Percentiles rank a stretch among this genome's conserved stretches.
These are phyloP conservation scores for Atlantisia rogersi DNA, from an alignment of 2,113 vertebrate genomes.

Conservation along the genomic window DNA sequence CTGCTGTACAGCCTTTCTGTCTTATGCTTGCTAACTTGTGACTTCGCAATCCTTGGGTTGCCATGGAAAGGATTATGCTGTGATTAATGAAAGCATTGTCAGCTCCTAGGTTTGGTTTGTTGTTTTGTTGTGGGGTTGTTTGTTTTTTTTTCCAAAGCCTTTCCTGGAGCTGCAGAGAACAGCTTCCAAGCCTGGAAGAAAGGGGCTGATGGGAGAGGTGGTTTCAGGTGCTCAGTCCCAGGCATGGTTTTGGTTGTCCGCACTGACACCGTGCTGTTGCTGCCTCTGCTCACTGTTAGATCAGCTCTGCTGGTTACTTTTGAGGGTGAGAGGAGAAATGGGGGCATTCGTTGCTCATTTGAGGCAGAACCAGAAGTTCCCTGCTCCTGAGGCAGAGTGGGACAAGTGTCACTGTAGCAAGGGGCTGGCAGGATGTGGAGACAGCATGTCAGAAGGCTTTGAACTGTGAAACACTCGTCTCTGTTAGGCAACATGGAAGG, in stretches of 20 bases:
- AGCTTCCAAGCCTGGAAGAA: neutral
- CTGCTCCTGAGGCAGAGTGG: neutral
- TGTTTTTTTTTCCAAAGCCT: neutral
- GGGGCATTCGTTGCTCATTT: neutral
- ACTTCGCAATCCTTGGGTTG: conserved; percentile 71
- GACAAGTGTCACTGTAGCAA: conserved; percentile 9
- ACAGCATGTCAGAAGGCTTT: neutral
- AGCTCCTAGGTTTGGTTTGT: neutral
- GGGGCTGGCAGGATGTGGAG: neutral
- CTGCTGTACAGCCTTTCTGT: conserved; percentile 22
- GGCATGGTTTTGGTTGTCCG: neutral
- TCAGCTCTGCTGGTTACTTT: neutral
- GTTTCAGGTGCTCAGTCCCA: neutral
- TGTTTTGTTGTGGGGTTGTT: no score
- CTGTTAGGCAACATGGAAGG: neutral
- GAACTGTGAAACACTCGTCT: neutral
- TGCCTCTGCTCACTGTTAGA: neutral
- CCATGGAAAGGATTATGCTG: conserved; percentile 73
- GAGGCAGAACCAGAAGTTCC: neutral
- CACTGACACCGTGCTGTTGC: neutral
- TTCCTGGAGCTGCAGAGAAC: conserved; percentile 20
- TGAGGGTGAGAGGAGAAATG: neutral
- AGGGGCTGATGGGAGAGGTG: neutral
- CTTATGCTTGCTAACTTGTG: conserved; percentile 67
- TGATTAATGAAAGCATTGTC: conserved; percentile 72